Evolutionary conservation across 2,113 vertebrate species (phyloP).

Genomic region (Cyphomyrus plagiostoma): DNA sequence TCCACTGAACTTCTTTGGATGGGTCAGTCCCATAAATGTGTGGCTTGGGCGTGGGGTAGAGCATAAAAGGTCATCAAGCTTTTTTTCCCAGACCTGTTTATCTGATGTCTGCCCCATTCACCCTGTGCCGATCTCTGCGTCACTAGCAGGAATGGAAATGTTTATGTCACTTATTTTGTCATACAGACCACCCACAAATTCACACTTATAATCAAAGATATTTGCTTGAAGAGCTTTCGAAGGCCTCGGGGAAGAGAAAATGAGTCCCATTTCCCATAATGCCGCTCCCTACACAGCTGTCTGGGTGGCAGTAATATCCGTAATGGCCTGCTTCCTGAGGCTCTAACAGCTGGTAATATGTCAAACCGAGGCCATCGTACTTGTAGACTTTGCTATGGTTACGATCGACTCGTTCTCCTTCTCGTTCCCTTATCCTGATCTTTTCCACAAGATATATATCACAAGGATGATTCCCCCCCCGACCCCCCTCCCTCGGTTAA

Average conservation of each 20-base stretch:
- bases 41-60: not conserved
- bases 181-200: constrained; percentile 8
- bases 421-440: not conserved
- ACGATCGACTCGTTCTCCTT: constrained; percentile 16
- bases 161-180: not conserved
- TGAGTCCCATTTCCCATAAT: constrained; percentile 12
- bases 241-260: not conserved
- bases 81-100: not conserved
- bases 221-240: not conserved
- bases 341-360: constrained; percentile 25
- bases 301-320: constrained; percentile 26
- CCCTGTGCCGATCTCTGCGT: not conserved
- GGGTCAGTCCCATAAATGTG: not conserved
- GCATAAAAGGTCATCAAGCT: not conserved
- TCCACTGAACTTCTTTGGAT: not conserved
- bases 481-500: constrained; percentile 13
- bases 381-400: constrained; percentile 18
- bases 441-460: not conserved
- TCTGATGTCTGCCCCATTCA: not conserved
- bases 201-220: not conserved
- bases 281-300: not conserved
- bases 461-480: not conserved
- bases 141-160: constrained; percentile 1
- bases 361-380: constrained; percentile 23
- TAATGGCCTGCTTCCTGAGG: constrained; percentile 25